These are phyloP conservation scores for Carabus problematicus DNA, from an alignment of 2,888 invertebrate species.

Conservation along the genomic window DNA sequence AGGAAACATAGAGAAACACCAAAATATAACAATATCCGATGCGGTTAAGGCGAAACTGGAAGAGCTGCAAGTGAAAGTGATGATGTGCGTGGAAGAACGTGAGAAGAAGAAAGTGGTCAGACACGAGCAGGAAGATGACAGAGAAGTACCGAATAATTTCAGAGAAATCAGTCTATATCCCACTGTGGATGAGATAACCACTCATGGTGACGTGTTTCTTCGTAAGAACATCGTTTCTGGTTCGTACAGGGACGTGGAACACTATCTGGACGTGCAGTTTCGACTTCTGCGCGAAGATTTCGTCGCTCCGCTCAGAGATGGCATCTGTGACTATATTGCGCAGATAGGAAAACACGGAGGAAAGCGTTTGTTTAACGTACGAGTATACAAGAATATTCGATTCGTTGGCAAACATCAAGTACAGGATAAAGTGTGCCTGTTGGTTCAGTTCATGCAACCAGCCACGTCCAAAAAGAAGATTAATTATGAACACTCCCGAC, in stretches of 20 bases:
- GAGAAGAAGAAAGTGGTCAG: slow-evolving; percentile 43
- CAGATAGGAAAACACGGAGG: slow-evolving; percentile 4
- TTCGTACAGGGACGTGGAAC: slow-evolving; percentile 67
- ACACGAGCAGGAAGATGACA: slow-evolving; percentile 55
- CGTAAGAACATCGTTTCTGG: slow-evolving; percentile 68
- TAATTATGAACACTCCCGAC: slow-evolving; percentile 63
- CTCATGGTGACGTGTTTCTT: slow-evolving; percentile 57
- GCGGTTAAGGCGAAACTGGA: slow-evolving; percentile 60
- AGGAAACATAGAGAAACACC: slow-evolving; percentile 46
- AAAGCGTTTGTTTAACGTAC: slow-evolving; percentile 43
- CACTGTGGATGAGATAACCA: slow-evolving; percentile 56
- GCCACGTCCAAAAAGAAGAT: slow-evolving; percentile 53
- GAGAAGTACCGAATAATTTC: slow-evolving; percentile 62
- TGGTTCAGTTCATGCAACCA: slow-evolving; percentile 45
- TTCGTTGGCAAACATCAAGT: slow-evolving; percentile 29
- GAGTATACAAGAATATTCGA: slow-evolving; percentile 45
- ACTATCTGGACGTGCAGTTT: slow-evolving; percentile 84
- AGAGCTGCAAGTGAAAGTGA: slow-evolving; percentile 55
- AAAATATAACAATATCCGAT: slow-evolving; percentile 44
- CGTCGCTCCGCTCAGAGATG: slow-evolving; percentile 73
- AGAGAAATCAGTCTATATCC: slow-evolving; percentile 65
- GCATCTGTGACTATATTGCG: slow-evolving; percentile 58
- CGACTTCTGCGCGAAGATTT: slow-evolving; percentile 82
- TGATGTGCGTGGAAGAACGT: slow-evolving; percentile 56
- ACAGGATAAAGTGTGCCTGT: slow-evolving; percentile 42